A percentile compares a stretch with the other conserved stretches of the same genome.
Evolutionary conservation across 2,888 invertebrate genomes (phyloP).

Genomic region (Eurytoma adleriae): DNA sequence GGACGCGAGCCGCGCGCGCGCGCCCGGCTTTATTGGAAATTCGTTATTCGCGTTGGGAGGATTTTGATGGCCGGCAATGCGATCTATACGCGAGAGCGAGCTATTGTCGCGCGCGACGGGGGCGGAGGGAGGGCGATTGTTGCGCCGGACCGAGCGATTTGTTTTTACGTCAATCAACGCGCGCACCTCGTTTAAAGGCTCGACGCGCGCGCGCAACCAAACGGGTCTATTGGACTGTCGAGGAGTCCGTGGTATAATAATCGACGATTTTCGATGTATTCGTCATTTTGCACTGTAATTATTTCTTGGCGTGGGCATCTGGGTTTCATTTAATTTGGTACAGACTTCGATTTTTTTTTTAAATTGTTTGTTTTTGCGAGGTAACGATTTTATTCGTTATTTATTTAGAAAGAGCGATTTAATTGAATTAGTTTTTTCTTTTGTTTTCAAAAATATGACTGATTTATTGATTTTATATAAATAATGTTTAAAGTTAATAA

Average conservation of each 20-base stretch:
- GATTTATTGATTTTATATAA: too few relatives aligned
- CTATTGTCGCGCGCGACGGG: not conserved
- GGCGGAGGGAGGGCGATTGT: not conserved
- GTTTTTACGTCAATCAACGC: conserved; percentile 24
- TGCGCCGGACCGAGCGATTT: conserved; percentile 4
- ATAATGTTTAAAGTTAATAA: too few relatives aligned
- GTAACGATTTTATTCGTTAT: too few relatives aligned
- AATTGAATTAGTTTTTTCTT: too few relatives aligned
- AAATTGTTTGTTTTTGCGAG: too few relatives aligned
- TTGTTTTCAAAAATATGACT: too few relatives aligned
- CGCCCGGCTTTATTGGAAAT: conserved; percentile 37
- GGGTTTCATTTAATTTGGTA: too few relatives aligned
- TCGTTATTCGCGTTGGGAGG: conserved; percentile 21
- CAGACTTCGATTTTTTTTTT: too few relatives aligned
- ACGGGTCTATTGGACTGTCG: not conserved
- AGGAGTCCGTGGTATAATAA: not conserved
- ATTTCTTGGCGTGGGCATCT: not conserved
- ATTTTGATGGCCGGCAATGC: conserved; percentile 2
- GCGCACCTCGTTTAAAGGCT: not conserved
- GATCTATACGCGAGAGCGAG: not conserved
- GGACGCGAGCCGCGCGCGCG: not conserved
- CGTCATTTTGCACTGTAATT: not conserved
- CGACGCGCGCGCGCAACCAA: not conserved
- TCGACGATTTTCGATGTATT: not conserved
- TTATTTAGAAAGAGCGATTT: too few relatives aligned